Evolutionary conservation across 2,888 invertebrate species (phyloP), one percentile per base, ranked within the genome.

Genomic region (Dioctria linearis): DNA sequence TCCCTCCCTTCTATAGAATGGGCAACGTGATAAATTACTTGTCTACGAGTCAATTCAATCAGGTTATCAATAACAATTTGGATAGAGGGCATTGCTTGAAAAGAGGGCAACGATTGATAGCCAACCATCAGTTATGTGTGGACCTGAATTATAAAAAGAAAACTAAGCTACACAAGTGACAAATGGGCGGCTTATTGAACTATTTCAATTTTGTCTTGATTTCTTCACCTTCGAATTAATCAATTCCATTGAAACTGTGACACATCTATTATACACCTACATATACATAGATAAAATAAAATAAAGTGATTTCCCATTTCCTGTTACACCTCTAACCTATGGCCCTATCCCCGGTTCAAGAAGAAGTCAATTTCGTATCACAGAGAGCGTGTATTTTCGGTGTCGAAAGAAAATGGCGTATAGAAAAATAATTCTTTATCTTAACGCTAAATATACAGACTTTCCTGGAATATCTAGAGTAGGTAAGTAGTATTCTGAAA

Each of bases 31-130:
- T 79, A 82, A 82, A 82, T 82, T 80, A 78, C 82, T 80, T 80
- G 82, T 76, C 80, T 73, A 78, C 78, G 79, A 82, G 82, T 79
- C 78, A 82, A 82, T 82, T 82, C 82, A 82, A 80, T 80, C 80
- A 71, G 80, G 80, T 80, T 82, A 82, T 82, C 82, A 82, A 82
- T 82, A 82, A 82, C 80, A 80, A 82, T 82, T 82, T 82, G 79
- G 79, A 82, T 79, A 61, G 80, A 59, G 73, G 73, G 51, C 46
- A 61, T 46, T 3, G 25, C 25, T 39, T 57, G 13, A 37, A 79
- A 75, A 75, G 61, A 71, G 37, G 71, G 69, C 51, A 63, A 46
- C 82, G 80, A 82, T 82, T 80, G 82, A 82, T 82, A 80, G 80
- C 80, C 82, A 80, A 71, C 82, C 82, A 82, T 82, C 79, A 80